Evolutionary conservation across 92 coral and sea anemone genomes (phyloP).

Genomic region (Palythoa heliodiscus): DNA sequence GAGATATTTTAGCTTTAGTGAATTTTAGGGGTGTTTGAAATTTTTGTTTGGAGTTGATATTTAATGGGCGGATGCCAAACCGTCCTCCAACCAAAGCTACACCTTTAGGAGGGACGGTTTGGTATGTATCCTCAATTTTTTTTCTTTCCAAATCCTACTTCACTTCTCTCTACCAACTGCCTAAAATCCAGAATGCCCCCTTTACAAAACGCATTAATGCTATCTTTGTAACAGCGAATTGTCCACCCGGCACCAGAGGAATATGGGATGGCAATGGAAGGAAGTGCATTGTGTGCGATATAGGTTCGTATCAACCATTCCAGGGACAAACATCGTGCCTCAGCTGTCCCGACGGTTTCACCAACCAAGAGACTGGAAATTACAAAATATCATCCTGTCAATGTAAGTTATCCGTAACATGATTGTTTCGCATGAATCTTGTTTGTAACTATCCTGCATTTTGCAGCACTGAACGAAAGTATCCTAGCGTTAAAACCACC

Average conservation of each 20-base stretch:
- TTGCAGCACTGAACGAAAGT: too few relatives aligned
- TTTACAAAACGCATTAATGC: too few relatives aligned
- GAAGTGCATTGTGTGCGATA: conserved; percentile 54
- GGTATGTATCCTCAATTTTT: too few relatives aligned
- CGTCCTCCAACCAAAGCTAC: too few relatives aligned
- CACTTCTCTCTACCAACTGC: too few relatives aligned
- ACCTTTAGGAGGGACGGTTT: too few relatives aligned
- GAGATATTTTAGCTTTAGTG: too few relatives aligned
- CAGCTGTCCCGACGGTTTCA: conserved; percentile 62
- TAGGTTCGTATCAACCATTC: conserved; percentile 61
- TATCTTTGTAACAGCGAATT: conserved; percentile 48
- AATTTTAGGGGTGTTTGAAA: too few relatives aligned
- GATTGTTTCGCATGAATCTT: neutral
- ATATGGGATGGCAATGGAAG: conserved; percentile 20
- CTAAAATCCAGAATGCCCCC: too few relatives aligned
- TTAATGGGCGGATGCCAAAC: too few relatives aligned
- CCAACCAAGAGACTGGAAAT: conserved; percentile 45
- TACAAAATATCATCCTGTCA: conserved; percentile 50
- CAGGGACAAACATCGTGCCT: conserved; percentile 58
- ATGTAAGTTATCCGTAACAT: conserved; percentile 37
- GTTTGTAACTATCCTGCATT: neutral
- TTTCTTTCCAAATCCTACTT: too few relatives aligned
- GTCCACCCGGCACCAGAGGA: conserved; percentile 48
- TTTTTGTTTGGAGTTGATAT: too few relatives aligned
- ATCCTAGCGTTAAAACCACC: neutral